Evolutionary conservation across 2,113 vertebrate genomes (phyloP), one percentile per base, ranked within the genome.

Genomic region (Sakesphorus luctuosus): DNA sequence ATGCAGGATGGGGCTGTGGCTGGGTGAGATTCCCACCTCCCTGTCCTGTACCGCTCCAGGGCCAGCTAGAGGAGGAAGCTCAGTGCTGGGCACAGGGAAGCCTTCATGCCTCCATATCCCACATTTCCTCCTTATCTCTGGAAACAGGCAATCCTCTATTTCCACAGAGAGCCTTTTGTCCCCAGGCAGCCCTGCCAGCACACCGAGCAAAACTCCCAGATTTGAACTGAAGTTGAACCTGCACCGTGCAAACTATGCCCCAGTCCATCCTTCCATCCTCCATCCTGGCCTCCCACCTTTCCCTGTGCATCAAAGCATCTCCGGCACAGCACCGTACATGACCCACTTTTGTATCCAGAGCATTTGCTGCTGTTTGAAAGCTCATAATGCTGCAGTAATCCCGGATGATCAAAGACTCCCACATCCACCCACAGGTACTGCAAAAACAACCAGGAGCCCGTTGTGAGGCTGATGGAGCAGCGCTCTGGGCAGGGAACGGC

Each of bases 261-360:
- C 40, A 6, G 68, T 8, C 24, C 8, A 13, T 7, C 44, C 33
- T 53, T 46, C 58, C 31, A 2, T 10, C 36, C 56, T 3, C 28
- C 2, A 5, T 3, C 21, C 40, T 1, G 2, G 29, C 38, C 33
- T 76, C 26, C 67, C 66, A 72, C 40, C 20, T 33, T 7, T 29
- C 72, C 62, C 79, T 1, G 29, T 1, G 3, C 68, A 36, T 28
- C 76, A 23, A 4, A 74, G 86, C 43, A 1, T 4, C 89, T 14
- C 84, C 9, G 16, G 86, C 85, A 1, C 84, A 3, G 23, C 33
- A 0, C 69, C 2, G 11, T 5, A 4, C 35, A 0, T 90, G 93
- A 95, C 95, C 95, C 75, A 47, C n/a, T 93, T 95, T 1, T 89
- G 88, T 7, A 80, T 20, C 90, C 90, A 19, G 92, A 83, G 91